Percentiles rank a stretch among this genome's conserved stretches.
Conservation (phyloP, 2,113 vertebrate species). For the Aphyosemion australe region DNA sequence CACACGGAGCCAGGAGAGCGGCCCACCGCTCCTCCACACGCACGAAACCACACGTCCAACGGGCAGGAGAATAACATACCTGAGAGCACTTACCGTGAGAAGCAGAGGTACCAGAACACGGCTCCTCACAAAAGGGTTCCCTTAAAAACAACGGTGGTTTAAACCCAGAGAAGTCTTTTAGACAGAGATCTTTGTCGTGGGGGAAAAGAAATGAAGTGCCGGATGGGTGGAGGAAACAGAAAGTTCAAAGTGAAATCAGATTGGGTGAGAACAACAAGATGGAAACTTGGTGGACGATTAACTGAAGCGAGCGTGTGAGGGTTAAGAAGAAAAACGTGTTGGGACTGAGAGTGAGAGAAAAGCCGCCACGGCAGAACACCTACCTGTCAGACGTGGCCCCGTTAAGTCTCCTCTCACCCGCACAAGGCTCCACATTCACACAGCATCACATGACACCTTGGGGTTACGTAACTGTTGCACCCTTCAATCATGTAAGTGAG, state of each 20-base stretch:
- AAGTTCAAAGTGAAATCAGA: constrained; percentile 26
- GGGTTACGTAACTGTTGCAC: constrained; percentile 52
- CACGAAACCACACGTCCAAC: constrained; percentile 71
- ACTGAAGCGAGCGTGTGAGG: constrained; percentile 1
- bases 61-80: constrained; percentile 68
- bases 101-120: constrained; percentile 49
- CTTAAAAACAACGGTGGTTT: constrained; percentile 32
- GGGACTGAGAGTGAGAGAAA: constrained; percentile 22
- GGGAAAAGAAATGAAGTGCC: constrained; percentile 2
- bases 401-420: constrained; percentile 22
- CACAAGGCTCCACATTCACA: constrained; percentile 62
- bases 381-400: constrained; percentile 37
- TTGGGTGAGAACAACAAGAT: constrained; percentile 17
- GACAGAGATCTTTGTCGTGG: constrained; percentile 3
- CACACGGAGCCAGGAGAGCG: constrained; percentile 61
- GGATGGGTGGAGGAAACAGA: constrained; percentile 24
- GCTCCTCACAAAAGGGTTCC: constrained; percentile 29
- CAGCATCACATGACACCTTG: constrained; percentile 53
- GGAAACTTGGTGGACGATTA: constrained; percentile 38
- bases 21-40: constrained; percentile 54
- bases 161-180: too few relatives aligned
- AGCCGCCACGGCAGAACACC: constrained; percentile 38
- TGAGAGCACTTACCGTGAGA: constrained; percentile 66
- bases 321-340: constrained; percentile 36
- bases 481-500: constrained; percentile 57